Evolutionary conservation across 1,140 invertebrate genomes (phyloP).

Genomic region (Archegozetes longisetosus): DNA sequence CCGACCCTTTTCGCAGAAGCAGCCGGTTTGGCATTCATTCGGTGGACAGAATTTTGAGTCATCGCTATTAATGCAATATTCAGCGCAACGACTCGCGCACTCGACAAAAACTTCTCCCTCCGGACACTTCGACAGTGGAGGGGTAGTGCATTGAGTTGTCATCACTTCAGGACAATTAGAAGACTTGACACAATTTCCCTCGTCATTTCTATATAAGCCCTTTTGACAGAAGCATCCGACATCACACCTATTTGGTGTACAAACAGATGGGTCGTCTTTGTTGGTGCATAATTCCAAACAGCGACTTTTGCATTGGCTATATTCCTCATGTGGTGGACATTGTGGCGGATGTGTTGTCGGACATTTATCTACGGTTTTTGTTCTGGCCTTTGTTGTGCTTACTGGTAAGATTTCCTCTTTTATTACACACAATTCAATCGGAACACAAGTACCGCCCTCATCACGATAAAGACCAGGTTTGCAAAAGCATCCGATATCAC

Average conservation of each 20-base stretch:
- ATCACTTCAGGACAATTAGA: neutral
- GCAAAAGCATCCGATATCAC: conserved; percentile 15
- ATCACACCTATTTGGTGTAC: neutral
- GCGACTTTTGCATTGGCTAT: neutral
- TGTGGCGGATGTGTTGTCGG: neutral
- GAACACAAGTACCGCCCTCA: conserved; percentile 3
- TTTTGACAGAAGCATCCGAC: conserved; percentile 13
- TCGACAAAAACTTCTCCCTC: neutral
- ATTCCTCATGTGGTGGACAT: neutral
- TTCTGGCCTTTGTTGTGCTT: too few relatives aligned
- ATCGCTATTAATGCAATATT: neutral
- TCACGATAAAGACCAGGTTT: conserved; percentile 5
- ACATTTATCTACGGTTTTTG: too few relatives aligned
- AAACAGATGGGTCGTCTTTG: neutral
- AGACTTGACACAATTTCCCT: conserved; percentile 1
- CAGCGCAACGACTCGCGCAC: neutral
- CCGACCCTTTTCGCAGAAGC: neutral
- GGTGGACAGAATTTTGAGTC: neutral
- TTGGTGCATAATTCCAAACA: neutral
- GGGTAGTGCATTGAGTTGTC: neutral
- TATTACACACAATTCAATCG: too few relatives aligned
- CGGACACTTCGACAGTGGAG: neutral
- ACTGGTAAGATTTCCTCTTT: too few relatives aligned
- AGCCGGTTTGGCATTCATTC: neutral
- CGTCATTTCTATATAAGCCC: conserved; percentile 1